These are phyloP conservation scores for Limnephilus rhombicus DNA, from an alignment of 2,888 invertebrate genomes.

Conservation along the genomic window DNA sequence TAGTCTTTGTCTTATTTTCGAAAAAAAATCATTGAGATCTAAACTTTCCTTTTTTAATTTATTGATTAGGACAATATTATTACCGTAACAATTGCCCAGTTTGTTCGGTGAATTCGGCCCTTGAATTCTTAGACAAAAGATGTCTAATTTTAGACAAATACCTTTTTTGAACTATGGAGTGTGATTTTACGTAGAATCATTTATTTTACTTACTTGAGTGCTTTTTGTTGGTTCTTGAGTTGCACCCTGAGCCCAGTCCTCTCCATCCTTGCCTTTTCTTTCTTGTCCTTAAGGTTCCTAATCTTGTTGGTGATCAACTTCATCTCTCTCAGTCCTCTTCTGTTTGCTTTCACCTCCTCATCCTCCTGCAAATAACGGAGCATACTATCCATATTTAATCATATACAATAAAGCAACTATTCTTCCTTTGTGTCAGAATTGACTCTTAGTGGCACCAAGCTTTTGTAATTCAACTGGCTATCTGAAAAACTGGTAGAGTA, in stretches of 20 bases:
- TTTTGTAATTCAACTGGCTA: neutral
- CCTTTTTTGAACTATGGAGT: neutral
- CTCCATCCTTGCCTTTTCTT: constrained; percentile 88
- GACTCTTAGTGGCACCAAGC: neutral
- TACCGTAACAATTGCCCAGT: no score
- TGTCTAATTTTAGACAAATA: no score
- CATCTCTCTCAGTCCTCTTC: constrained; percentile 80
- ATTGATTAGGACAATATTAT: no score
- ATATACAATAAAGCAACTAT: neutral
- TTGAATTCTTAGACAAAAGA: no score
- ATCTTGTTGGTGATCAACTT: constrained; percentile 83
- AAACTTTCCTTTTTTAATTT: no score
- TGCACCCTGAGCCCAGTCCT: constrained; percentile 87
- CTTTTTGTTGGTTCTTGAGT: constrained; percentile 88
- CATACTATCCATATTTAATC: neutral
- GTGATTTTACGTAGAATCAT: neutral
- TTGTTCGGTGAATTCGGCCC: no score
- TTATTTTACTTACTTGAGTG: constrained; percentile 78
- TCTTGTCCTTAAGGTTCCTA: constrained; percentile 84
- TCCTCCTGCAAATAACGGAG: constrained; percentile 72
- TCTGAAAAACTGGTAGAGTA: neutral
- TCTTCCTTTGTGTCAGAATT: no score
- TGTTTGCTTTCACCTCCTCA: constrained; percentile 80
- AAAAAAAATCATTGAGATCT: no score
- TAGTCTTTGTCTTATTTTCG: no score